Percentiles rank a stretch among this genome's conserved stretches.
Evolutionary conservation across 2,888 invertebrate genomes (phyloP).

Genomic region (Erannis defoliaria): DNA sequence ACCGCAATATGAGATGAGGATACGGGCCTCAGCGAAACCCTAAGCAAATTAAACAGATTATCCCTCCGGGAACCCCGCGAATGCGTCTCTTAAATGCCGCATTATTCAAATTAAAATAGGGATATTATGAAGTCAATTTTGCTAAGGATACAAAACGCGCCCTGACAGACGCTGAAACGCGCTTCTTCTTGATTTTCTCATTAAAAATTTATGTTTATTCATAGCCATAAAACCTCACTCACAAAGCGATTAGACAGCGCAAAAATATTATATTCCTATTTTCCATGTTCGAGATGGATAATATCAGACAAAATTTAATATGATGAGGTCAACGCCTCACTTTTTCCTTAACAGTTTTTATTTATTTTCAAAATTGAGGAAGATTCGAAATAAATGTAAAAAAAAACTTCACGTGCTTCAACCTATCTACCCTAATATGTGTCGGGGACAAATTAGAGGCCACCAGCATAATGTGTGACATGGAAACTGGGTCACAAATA

Average conservation of each 20-base stretch:
- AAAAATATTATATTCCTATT: constrained; percentile 26
- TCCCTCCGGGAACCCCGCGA: constrained; percentile 48
- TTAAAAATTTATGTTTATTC: constrained; percentile 59
- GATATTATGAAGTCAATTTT: constrained; percentile 63
- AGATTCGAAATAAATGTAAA: background rate
- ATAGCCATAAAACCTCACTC: constrained; percentile 52
- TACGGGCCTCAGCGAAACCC: constrained; percentile 48
- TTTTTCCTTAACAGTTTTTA: too few species aligned
- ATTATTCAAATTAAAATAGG: constrained; percentile 68
- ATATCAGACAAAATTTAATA: constrained; percentile 4
- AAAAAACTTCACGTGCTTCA: background rate
- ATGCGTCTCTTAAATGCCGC: constrained; percentile 56
- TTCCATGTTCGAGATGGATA: constrained; percentile 11
- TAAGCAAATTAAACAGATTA: constrained; percentile 63
- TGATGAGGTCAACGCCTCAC: background rate
- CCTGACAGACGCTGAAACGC: constrained; percentile 40
- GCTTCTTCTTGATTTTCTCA: constrained; percentile 52
- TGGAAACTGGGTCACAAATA: constrained; percentile 39
- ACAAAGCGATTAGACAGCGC: constrained; percentile 33
- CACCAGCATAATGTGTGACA: constrained; percentile 31
- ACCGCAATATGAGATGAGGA: constrained; percentile 44
- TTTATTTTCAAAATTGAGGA: background rate
- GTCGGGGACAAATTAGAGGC: constrained; percentile 29
- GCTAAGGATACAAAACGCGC: constrained; percentile 52
- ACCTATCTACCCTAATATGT: background rate